Percentiles rank a stretch among this genome's conserved stretches.
Conservation (phyloP, 2,113 vertebrate genomes). For the Pan troglodytes region DNA sequence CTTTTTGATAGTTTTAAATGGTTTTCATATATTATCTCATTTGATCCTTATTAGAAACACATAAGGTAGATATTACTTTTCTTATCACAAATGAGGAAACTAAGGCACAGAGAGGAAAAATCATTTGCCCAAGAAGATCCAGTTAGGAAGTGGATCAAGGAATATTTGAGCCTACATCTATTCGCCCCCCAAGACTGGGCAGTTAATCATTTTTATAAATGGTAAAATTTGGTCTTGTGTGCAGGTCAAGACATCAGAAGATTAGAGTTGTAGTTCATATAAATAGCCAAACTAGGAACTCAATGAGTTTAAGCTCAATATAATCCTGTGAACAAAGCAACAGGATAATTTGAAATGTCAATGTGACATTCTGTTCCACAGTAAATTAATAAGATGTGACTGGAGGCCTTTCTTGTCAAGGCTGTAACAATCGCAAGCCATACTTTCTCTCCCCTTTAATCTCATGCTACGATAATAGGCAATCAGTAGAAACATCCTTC, state of each 20-base stretch:
- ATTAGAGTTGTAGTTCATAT: conserved; percentile 70
- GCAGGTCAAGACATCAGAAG: conserved; percentile 42
- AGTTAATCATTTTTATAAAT: conserved; percentile 70
- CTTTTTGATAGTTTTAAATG: conserved; percentile 13
- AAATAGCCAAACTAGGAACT: conserved; percentile 75
- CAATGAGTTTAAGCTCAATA: conserved; percentile 77
- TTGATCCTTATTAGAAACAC: neutral
- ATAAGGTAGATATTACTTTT: neutral
- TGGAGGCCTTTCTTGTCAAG: conserved; percentile 81
- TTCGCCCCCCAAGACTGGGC: conserved; percentile 4
- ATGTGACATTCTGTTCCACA: conserved; percentile 83
- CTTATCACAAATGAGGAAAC: conserved; percentile 22
- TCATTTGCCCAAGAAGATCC: neutral
- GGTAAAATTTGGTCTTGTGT: conserved; percentile 43
- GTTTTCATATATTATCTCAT: neutral
- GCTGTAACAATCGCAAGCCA: conserved; percentile 80
- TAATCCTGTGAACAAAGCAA: conserved; percentile 80
- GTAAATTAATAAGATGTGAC: conserved; percentile 86
- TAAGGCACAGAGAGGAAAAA: neutral
- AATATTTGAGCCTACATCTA: neutral
- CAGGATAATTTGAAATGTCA: conserved; percentile 87
- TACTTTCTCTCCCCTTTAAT: conserved; percentile 65
- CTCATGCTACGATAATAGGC: conserved; percentile 78
- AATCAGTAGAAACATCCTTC: conserved; percentile 80
- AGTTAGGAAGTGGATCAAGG: neutral